These are phyloP conservation scores for Mycteria americana DNA, from an alignment of 2,797 vertebrate species.

Conservation along the genomic window DNA sequence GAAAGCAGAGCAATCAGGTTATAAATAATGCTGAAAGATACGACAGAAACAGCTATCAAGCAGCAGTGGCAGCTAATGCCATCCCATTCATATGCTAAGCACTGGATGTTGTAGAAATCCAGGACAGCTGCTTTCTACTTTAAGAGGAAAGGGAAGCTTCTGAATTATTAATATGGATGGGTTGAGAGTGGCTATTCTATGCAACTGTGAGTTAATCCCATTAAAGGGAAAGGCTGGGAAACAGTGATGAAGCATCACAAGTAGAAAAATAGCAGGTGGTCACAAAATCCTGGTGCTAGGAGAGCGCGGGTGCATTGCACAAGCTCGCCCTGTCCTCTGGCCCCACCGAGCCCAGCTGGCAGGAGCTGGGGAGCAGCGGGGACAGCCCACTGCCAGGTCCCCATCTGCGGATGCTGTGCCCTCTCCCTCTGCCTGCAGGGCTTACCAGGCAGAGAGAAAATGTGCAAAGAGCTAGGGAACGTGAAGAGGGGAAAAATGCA, in stretches of 20 bases:
- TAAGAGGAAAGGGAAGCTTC: neutral
- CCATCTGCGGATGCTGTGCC: neutral
- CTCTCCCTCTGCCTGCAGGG: neutral
- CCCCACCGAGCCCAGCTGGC: neutral
- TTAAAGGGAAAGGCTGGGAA: neutral
- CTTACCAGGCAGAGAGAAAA: neutral
- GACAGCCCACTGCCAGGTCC: fast-evolving
- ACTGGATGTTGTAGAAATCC: neutral
- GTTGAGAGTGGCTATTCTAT: neutral
- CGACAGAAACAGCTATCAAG: neutral
- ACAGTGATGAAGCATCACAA: neutral
- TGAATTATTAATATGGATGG: neutral
- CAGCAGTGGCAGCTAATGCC: neutral
- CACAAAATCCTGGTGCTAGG: neutral
- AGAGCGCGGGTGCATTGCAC: fast-evolving
- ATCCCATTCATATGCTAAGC: neutral
- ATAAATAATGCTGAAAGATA: neutral
- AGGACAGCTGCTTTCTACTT: neutral
- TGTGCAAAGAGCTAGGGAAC: neutral
- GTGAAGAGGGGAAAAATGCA: neutral
- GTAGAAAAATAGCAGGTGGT: neutral
- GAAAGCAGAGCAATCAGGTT: neutral
- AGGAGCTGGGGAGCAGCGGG: fast-evolving
- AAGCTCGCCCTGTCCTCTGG: neutral
- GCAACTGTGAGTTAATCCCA: neutral